phyloP scores from a whole-genome alignment of 1,140 invertebrate species.

The Cotesia glomerata region DNA sequence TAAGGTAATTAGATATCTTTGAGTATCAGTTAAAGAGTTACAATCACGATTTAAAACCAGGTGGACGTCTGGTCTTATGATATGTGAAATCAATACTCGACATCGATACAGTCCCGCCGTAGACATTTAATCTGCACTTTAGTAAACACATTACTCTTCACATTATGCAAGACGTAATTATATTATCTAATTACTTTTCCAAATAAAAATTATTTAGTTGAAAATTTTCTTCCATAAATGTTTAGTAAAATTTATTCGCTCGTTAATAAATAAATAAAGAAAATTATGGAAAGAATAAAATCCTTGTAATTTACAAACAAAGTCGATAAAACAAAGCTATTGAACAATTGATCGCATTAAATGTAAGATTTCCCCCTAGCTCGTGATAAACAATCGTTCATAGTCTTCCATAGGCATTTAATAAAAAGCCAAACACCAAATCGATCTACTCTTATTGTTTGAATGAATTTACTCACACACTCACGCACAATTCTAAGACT shows the following conservation, averaged over 20 bases:
- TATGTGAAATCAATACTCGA: slow-evolving; percentile 3
- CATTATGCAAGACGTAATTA: too few relatives aligned
- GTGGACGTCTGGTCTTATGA: background rate
- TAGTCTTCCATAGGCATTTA: slow-evolving; percentile 40
- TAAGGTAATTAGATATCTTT: background rate
- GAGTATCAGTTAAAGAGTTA: too few relatives aligned
- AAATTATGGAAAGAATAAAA: background rate
- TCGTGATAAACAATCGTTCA: slow-evolving; percentile 23
- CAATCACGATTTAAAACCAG: background rate
- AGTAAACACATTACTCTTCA: background rate
- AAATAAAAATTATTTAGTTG: too few relatives aligned
- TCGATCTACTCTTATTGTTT: background rate
- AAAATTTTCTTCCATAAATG: too few relatives aligned
- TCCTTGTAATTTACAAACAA: background rate
- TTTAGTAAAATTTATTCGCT: too few relatives aligned
- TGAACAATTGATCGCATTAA: slow-evolving; percentile 17
- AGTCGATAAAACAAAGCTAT: background rate
- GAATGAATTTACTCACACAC: too few relatives aligned
- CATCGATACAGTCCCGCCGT: background rate
- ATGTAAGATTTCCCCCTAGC: background rate
- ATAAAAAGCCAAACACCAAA: slow-evolving; percentile 1
- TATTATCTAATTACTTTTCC: too few relatives aligned
- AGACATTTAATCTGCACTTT: background rate
- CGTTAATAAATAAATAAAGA: background rate
- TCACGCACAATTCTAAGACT: background rate